Conservation (phyloP, 2,888 invertebrate genomes). For the Notocelia uddmanniana region DNA sequence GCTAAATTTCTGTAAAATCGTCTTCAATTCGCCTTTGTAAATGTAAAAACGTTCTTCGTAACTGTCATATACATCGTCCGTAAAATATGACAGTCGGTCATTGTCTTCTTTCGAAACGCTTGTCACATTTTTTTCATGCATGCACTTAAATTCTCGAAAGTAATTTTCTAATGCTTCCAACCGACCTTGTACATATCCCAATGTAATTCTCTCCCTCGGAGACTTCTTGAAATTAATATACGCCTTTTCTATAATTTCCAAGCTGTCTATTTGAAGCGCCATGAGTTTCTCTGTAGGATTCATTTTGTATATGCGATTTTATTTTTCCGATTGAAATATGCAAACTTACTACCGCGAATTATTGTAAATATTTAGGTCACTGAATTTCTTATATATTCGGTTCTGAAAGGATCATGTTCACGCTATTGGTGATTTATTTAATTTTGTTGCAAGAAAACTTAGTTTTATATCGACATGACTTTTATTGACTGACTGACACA, state of each 20-base stretch:
- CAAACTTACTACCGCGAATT: too few species aligned
- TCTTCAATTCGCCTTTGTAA: constrained; percentile 15
- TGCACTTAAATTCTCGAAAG: constrained; percentile 3
- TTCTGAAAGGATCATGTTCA: too few species aligned
- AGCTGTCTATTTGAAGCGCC: not conserved
- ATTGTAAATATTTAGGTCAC: too few species aligned
- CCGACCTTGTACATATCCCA: constrained; percentile 17
- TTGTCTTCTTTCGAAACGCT: constrained; percentile 1
- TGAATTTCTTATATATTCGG: too few species aligned
- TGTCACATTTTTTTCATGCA: constrained; percentile 9
- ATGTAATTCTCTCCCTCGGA: too few species aligned
- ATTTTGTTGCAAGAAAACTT: too few species aligned
- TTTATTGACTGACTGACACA: too few species aligned
- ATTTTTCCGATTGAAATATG: not conserved
- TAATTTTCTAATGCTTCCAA: constrained; percentile 2
- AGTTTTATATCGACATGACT: too few species aligned
- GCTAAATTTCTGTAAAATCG: not conserved
- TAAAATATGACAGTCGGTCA: constrained; percentile 2
- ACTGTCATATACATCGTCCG: not conserved
- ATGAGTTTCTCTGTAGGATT: not conserved
- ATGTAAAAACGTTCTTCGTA: too few species aligned
- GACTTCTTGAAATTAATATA: too few species aligned
- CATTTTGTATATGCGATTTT: not conserved
- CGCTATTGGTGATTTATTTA: too few species aligned
- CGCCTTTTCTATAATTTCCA: not conserved